phyloP scores from a whole-genome alignment of 2,113 vertebrate species.

The Merops nubicus region DNA sequence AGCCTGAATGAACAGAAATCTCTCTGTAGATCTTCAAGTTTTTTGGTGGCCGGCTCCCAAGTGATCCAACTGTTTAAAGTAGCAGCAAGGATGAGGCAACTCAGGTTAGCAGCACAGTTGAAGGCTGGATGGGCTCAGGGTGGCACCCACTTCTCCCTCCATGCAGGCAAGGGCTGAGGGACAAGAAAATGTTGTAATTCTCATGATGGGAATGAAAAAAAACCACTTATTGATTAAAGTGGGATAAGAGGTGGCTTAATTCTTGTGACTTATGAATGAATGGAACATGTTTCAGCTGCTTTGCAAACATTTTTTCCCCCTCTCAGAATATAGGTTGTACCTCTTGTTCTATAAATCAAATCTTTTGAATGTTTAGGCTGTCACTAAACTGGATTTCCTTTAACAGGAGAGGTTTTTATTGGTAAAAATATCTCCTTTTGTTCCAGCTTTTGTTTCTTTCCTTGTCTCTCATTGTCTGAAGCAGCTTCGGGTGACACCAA shows the following conservation, averaged over 20 bases:
- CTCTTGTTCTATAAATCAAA: neutral
- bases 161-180: rapidly evolving
- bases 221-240: neutral
- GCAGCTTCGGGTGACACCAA: neutral
- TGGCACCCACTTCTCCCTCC: rapidly evolving
- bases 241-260: neutral
- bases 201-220: neutral
- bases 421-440: neutral
- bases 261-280: neutral
- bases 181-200: neutral
- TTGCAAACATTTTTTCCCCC: neutral
- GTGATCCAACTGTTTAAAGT: neutral
- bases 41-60: neutral
- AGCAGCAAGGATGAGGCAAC: neutral
- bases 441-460: neutral
- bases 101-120: neutral
- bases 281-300: neutral
- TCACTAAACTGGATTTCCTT: neutral
- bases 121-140: neutral
- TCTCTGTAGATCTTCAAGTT: neutral
- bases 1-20: neutral
- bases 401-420: neutral
- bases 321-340: neutral
- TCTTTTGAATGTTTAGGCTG: neutral
- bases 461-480: neutral